Base-by-base conservation (phyloP, 2,113 vertebrate genomes). In the Patagioenas fasciata region DNA sequence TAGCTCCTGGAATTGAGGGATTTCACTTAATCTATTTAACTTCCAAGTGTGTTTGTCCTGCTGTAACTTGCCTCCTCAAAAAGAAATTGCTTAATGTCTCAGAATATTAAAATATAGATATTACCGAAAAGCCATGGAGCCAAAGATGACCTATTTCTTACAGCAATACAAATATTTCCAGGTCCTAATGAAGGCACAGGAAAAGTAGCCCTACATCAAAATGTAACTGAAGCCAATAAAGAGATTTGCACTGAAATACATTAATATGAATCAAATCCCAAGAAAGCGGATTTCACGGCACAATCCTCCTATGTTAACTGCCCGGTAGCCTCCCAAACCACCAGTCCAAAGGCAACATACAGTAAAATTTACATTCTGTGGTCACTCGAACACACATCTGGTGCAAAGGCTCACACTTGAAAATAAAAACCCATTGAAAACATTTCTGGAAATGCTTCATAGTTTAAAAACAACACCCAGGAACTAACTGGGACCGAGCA, bases 301-400 rank as follows among this genome's bases (percentile, higher is more conserved):
- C 91, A 96, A 67, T 67, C 78, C 67, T 77, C 67, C 85, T 91
- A 77, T 34, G 78, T 90, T 88, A 96, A 95, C 88, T 74, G 85
- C 80, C 87, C 69, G 4, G 81, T 57, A 91, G 91, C 31, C 74
- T 90, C 70, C 57, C 70, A 50, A 32, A 81, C 66, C 79, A 67
- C 73, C 85, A 69, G 75, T 88, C 94, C 91, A 96, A 96, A 92
- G 78, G 86, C 79, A 95, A 91, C 69, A 95, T 17, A 58, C 71
- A 74, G 66, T 71, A 85, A 90, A 74, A 95, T 86, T 86, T 65
- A 91, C 57, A 86, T 92, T 94, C 71, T 93, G 84, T 62, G 92
- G 80, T 93, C 87, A 72, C 50, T 82, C 62, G 74, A 72, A 71
- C 79, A 96, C 69, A 85, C 90, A 96, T 88, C 56, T 88, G 86